phyloP scores from a whole-genome alignment of 2,888 invertebrate genomes.

The Philaethria dido region DNA sequence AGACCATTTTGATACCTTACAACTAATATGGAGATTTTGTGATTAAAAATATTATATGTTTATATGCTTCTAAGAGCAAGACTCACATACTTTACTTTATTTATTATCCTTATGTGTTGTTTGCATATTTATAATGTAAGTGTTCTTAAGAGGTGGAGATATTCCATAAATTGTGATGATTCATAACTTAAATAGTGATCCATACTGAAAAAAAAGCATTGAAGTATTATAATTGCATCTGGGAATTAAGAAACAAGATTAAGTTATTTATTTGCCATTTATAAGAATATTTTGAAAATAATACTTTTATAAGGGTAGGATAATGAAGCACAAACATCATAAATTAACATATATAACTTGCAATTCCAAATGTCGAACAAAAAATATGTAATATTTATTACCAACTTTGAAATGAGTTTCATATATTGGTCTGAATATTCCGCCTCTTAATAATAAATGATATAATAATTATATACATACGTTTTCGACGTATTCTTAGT shows the following conservation, averaged over 20 bases:
- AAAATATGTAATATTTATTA: not conserved
- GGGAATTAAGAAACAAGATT: not conserved
- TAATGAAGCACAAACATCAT: conserved; percentile 10
- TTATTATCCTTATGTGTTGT: conserved; percentile 41
- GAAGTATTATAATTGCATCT: not conserved
- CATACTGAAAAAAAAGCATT: not conserved
- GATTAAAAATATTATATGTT: conserved; percentile 34
- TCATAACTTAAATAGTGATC: not conserved
- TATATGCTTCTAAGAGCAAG: conserved; percentile 43
- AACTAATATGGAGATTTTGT: conserved; percentile 34
- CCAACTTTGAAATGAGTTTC: not conserved
- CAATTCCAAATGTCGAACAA: not conserved
- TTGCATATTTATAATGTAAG: conserved; percentile 39
- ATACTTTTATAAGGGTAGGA: not conserved
- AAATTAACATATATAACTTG: not conserved
- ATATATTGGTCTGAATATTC: conserved; percentile 24
- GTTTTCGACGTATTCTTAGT: conserved; percentile 28
- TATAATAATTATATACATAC: conserved; percentile 26
- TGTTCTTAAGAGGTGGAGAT: conserved; percentile 40
- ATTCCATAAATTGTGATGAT: conserved; percentile 18
- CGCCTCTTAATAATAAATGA: conserved; percentile 30
- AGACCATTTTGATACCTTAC: conserved; percentile 42
- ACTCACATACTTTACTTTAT: conserved; percentile 39
- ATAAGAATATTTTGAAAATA: not conserved
- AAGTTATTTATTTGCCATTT: not conserved